Conservation (phyloP, 1,140 invertebrate species). For the Leucophenga varia region DNA sequence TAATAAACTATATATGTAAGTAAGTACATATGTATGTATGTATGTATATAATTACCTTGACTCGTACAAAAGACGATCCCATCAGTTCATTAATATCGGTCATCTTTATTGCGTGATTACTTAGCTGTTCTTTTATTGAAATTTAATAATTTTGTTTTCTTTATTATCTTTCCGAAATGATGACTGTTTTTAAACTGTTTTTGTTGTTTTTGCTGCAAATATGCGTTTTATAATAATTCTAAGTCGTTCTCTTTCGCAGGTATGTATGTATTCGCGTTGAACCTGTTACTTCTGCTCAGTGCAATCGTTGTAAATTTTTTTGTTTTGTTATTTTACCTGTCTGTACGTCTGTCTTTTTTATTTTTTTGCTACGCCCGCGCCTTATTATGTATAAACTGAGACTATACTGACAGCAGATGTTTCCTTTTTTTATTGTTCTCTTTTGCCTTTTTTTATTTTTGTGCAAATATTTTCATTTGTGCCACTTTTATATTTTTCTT, state of each 20-base stretch:
- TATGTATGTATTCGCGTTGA: conserved; percentile 2
- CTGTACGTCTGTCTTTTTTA: too few species aligned
- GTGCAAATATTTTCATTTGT: conserved; percentile 34
- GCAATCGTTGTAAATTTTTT: too few species aligned
- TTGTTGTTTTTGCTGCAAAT: conserved; percentile 3
- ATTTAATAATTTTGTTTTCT: conserved; percentile 1
- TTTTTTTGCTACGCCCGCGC: too few species aligned
- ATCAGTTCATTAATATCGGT: conserved; percentile 50
- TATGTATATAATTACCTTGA: conserved; percentile 39
- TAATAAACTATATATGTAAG: too few species aligned
- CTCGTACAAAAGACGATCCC: conserved; percentile 49
- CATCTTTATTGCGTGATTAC: too few species aligned
- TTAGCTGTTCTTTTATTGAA: not conserved
- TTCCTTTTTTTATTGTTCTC: too few species aligned
- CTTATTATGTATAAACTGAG: too few species aligned
- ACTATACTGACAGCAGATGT: too few species aligned
- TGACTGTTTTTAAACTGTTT: conserved; percentile 6
- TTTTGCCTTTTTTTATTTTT: conserved; percentile 24
- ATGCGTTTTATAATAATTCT: not conserved
- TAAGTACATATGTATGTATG: too few species aligned
- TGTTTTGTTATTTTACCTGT: too few species aligned
- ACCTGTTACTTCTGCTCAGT: conserved; percentile 13
- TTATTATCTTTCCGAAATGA: conserved; percentile 7
- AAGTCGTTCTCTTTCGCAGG: conserved; percentile 7
- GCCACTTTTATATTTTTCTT: conserved; percentile 25